phyloP scores from a whole-genome alignment of 2,797 vertebrate genomes.

The Myotis daubentonii region DNA sequence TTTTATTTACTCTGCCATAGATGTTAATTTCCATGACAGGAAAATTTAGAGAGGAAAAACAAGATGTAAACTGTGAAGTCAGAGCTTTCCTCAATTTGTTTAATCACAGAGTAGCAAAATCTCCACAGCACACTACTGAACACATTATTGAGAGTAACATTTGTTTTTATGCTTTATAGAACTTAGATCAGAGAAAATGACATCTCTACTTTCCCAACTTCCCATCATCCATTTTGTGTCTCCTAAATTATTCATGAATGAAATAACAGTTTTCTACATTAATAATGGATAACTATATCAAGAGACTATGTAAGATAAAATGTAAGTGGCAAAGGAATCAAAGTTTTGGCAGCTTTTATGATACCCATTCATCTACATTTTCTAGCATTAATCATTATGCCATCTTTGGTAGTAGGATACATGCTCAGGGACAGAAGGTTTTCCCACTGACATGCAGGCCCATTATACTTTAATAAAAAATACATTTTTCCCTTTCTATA shows the following conservation, averaged over 20 bases:
- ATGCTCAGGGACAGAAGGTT: constrained; percentile 55
- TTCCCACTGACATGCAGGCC: constrained; percentile 48
- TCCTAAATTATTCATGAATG: constrained; percentile 91
- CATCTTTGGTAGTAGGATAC: constrained; percentile 73
- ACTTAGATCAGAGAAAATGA: constrained; percentile 28
- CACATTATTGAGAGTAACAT: not conserved
- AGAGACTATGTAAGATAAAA: constrained; percentile 84
- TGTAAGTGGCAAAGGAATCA: constrained; percentile 86
- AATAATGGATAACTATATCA: constrained; percentile 90
- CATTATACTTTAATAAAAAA: not conserved
- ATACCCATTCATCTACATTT: constrained; percentile 86
- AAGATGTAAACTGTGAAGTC: not conserved
- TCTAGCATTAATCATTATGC: constrained; percentile 86
- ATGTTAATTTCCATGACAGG: not conserved
- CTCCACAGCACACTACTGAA: not conserved
- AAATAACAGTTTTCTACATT: constrained; percentile 90
- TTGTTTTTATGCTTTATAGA: not conserved
- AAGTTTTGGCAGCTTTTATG: constrained; percentile 86
- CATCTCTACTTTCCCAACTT: constrained; percentile 49
- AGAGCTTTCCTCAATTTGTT: not conserved
- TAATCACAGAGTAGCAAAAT: not conserved
- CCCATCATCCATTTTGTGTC: constrained; percentile 76
- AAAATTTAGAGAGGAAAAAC: not conserved
- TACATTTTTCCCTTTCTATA: constrained; percentile 48
- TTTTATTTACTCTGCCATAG: not conserved